Evolutionary conservation across 1,140 invertebrate genomes (phyloP).

Genomic region (Aphidius ervi): DNA sequence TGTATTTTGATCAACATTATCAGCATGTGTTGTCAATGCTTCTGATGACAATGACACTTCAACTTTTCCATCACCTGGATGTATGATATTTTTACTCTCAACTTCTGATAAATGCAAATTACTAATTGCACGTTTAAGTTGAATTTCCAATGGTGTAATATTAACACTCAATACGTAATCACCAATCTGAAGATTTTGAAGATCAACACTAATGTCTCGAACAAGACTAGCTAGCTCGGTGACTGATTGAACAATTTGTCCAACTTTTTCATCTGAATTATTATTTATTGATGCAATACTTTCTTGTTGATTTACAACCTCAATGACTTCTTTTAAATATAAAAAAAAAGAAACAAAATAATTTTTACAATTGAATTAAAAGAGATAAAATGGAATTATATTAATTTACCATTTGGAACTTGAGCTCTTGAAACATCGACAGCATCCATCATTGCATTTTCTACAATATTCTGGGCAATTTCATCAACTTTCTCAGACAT

Average conservation of each 20-base stretch:
- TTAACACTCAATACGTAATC: slow-evolving; percentile 24
- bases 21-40: background rate
- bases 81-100: background rate
- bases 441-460: slow-evolving; percentile 24
- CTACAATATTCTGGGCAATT: slow-evolving; percentile 31
- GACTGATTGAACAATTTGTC: slow-evolving; percentile 9
- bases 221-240: slow-evolving; percentile 2
- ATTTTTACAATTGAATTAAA: too few species aligned
- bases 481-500: slow-evolving; percentile 24
- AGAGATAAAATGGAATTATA: too few species aligned
- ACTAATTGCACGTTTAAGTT: slow-evolving; percentile 27
- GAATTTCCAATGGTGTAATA: slow-evolving; percentile 27
- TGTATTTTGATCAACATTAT: background rate
- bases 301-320: slow-evolving; percentile 9
- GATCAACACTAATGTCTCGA: slow-evolving; percentile 15
- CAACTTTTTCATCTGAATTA: slow-evolving; percentile 4
- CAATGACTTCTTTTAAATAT: slow-evolving; percentile 12
- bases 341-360: too few species aligned
- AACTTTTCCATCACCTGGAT: slow-evolving; percentile 6
- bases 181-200: slow-evolving; percentile 35
- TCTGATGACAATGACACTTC: background rate
- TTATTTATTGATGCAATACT: too few species aligned
- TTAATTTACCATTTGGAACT: background rate
- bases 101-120: background rate
- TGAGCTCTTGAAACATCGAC: background rate